Conservation (phyloP, 2,113 vertebrate genomes). For the Campylomormyrus numenius region DNA sequence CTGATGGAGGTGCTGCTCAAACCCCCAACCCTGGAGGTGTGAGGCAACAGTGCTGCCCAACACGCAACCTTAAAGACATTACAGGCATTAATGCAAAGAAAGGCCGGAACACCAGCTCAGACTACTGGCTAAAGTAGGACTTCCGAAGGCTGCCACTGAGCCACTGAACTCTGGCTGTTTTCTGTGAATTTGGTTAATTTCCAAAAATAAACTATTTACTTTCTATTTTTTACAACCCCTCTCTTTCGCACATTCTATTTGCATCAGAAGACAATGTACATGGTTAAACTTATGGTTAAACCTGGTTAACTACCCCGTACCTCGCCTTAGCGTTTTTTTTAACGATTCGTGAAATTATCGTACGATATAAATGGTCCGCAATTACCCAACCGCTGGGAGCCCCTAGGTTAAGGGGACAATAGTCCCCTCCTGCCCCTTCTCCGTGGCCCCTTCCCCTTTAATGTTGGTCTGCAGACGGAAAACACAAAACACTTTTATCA, state of each 20-base stretch:
- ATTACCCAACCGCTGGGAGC: not conserved
- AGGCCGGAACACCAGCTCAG: not conserved
- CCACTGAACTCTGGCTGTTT: not conserved
- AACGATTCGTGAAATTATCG: not conserved
- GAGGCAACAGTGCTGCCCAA: not conserved
- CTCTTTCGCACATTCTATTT: not conserved
- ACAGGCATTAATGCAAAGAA: not conserved
- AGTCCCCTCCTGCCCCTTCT: not conserved
- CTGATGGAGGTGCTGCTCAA: not conserved
- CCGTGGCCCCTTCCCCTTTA: not conserved
- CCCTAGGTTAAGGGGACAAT: not conserved
- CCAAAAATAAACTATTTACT: not conserved
- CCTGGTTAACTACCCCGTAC: not conserved
- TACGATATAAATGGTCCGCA: not conserved
- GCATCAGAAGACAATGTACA: not conserved
- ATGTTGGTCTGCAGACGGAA: not conserved
- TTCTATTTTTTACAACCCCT: not conserved
- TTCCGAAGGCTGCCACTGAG: not conserved
- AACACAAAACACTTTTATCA: not conserved
- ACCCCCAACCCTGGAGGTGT: not conserved
- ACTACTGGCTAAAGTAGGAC: not conserved
- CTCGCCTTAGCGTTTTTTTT: not conserved
- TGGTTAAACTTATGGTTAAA: not conserved
- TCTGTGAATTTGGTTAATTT: not conserved
- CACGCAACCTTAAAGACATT: not conserved